phyloP scores from a whole-genome alignment of 2,113 vertebrate species.

The Podocnemis expansa region DNA sequence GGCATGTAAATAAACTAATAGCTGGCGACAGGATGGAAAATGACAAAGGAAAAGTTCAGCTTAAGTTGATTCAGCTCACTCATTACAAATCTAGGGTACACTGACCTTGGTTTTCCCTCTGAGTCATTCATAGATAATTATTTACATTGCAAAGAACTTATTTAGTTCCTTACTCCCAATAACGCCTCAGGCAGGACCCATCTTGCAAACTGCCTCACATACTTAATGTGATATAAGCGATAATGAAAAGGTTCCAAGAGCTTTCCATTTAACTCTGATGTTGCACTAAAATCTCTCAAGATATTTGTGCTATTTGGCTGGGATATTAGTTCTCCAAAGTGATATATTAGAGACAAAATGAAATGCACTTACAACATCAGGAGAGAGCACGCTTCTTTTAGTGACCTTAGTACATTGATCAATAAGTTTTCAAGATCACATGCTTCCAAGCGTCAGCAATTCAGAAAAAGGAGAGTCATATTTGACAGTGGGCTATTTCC shows the following conservation, averaged over 20 bases:
- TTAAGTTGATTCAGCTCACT: not conserved
- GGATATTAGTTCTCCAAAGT: not conserved
- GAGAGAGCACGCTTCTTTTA: not conserved
- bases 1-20: too few relatives aligned
- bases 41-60: not conserved
- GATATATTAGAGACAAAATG: not conserved
- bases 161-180: not conserved
- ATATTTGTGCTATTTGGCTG: not conserved
- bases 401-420: not conserved
- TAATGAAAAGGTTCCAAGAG: not conserved
- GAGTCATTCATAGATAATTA: not conserved
- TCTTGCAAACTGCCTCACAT: not conserved
- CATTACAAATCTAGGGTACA: not conserved
- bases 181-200: not conserved
- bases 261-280: not conserved
- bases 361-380: not conserved
- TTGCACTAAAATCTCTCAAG: not conserved
- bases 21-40: not conserved
- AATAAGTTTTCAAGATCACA: not conserved
- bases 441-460: not conserved
- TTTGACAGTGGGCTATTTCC: not conserved
- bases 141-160: not conserved
- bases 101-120: fast-evolving
- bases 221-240: not conserved
- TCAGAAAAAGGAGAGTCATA: not conserved